Base-by-base conservation (phyloP, 2,888 invertebrate genomes). In the Cerceris ruficornis region DNA sequence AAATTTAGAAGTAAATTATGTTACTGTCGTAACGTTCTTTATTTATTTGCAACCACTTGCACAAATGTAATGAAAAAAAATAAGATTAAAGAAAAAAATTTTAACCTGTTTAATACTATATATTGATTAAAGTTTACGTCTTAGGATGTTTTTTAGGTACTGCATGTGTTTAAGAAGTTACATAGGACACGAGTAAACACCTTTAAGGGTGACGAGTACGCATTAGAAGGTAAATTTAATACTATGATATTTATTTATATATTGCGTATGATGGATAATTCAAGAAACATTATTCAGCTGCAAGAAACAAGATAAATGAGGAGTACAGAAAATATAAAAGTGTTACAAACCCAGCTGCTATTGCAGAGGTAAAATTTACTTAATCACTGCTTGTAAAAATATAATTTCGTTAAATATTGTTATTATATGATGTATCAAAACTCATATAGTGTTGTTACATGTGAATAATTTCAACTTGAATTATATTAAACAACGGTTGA, bases 241-340 rank as follows among this genome's bases (percentile, higher is more conserved):
- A 1, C 49, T 28, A 55, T 6, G 39, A 54, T 42, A 14, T 50
- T 7, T 50, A 50, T 2, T 2, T 28, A 58, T 46, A 9, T 13
- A 43, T 49, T 58, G 11, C 59, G 6, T 59, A 66, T 43, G 42
- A 64, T 41, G 69, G 67, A 73, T 68, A 55, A 55, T 54, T 73
- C 66, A 52, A 68, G 49, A 64, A 49, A 55, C 67, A 8, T 76
- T 41, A 61, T 77, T 80, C 66, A 94, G 95, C 94, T 81, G 94
- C 95, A 1, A 94, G 97, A 86, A 85, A 93, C n/a, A 95, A 95
- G 93, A 96, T 97, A 75, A 97, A 97, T 91, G 94, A 95, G 64
- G 96, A 96, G 88, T 97, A 95, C 91, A 94, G 92, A 81, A 96
- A 96, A 91, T 94, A 96, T 90, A 95, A 94, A 89, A 88, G 93